These are phyloP conservation scores for Tenthredo amoena DNA, from an alignment of 2,888 invertebrate species.

Conservation along the genomic window DNA sequence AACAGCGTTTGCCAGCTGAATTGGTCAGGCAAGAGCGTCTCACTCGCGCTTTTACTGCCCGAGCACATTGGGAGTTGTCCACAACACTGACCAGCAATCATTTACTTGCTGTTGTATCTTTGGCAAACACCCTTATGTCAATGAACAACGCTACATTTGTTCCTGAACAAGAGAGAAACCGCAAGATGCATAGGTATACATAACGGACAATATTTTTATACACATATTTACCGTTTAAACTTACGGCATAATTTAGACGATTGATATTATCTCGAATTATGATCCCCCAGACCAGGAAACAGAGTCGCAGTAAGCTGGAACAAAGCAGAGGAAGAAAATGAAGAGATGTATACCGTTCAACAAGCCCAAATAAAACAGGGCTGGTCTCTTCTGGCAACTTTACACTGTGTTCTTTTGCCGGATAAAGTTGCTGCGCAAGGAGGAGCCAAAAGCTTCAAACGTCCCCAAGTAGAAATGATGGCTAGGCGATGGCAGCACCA, in stretches of 20 bases:
- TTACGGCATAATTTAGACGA: too few relatives aligned
- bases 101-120: constrained; percentile 94
- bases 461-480: constrained; percentile 98
- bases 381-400: constrained; percentile 97
- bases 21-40: constrained; percentile 87
- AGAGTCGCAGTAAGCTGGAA: constrained; percentile 84
- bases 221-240: too few relatives aligned
- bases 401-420: constrained; percentile 97
- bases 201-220: not conserved
- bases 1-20: constrained; percentile 85
- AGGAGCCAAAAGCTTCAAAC: constrained; percentile 90
- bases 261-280: not conserved
- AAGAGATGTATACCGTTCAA: constrained; percentile 91
- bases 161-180: constrained; percentile 90
- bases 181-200: constrained; percentile 87
- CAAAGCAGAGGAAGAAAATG: constrained; percentile 89
- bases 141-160: constrained; percentile 98
- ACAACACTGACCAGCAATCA: constrained; percentile 98
- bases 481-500: constrained; percentile 99
- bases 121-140: constrained; percentile 98
- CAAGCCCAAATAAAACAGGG: constrained; percentile 97
- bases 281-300: constrained; percentile 81
- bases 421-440: constrained; percentile 89
- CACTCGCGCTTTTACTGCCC: constrained; percentile 90
- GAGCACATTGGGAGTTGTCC: constrained; percentile 97